These are phyloP conservation scores for Sigmodon hispidus DNA, from an alignment of 2,113 vertebrate genomes.

Conservation along the genomic window DNA sequence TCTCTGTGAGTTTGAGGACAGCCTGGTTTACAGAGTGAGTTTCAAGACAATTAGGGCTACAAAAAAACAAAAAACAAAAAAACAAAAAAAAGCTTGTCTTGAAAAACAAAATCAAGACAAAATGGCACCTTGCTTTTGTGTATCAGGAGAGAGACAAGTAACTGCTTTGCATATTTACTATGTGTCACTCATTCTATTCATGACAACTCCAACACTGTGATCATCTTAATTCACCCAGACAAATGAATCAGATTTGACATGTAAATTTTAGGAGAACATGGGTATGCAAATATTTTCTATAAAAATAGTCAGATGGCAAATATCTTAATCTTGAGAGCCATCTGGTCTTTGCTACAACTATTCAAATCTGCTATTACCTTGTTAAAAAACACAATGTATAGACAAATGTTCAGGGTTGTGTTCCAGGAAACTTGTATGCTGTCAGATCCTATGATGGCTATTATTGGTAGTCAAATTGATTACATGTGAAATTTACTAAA, in stretches of 20 bases:
- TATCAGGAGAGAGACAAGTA: background rate
- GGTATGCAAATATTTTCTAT: background rate
- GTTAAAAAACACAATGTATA: slow-evolving; percentile 6
- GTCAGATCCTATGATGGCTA: background rate
- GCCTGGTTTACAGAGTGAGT: background rate
- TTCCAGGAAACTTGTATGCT: background rate
- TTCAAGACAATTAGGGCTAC: background rate
- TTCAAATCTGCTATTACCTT: background rate
- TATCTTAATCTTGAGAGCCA: background rate
- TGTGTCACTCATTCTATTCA: background rate
- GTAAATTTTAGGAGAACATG: background rate
- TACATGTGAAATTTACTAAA: background rate
- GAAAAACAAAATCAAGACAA: background rate
- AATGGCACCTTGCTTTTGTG: background rate
- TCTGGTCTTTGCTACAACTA: background rate
- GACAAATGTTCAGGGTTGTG: background rate
- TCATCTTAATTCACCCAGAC: background rate
- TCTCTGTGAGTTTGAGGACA: background rate
- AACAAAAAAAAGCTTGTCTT: background rate
- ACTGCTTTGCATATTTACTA: background rate
- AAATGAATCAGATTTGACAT: background rate
- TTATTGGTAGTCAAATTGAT: background rate
- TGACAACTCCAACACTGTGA: background rate
- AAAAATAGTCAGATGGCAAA: background rate
- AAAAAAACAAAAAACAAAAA: too few relatives aligned